phyloP scores from a whole-genome alignment of 2,113 vertebrate genomes.

The Microcebus griseorufus region DNA sequence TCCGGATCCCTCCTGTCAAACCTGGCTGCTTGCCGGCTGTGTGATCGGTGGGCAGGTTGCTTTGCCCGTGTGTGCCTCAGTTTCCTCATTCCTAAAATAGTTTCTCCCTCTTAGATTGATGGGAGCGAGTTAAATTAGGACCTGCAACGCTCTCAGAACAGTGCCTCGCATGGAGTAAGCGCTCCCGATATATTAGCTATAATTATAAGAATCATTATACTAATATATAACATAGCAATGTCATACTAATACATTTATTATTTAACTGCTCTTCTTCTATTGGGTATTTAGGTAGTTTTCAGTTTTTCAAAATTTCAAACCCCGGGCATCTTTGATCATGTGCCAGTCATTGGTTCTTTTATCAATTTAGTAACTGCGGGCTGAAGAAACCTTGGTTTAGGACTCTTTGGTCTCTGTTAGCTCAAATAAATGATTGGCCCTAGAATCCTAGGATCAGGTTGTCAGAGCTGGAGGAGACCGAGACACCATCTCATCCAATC shows the following conservation, averaged over 20 bases:
- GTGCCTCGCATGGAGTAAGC: not conserved
- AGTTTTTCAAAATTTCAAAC: not conserved
- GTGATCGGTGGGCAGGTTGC: not conserved
- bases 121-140: not conserved
- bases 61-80: not conserved
- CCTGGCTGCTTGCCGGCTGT: not conserved
- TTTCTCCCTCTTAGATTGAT: not conserved
- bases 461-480: not conserved
- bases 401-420: not conserved
- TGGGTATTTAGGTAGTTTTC: not conserved
- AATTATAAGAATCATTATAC: not conserved
- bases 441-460: not conserved
- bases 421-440: not conserved
- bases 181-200: not conserved
- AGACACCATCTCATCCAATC: not conserved
- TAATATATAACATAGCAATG: not conserved
- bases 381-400: not conserved
- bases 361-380: not conserved
- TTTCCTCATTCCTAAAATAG: not conserved
- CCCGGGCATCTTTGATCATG: not conserved
- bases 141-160: not conserved
- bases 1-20: fast-evolving
- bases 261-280: not conserved
- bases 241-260: not conserved
- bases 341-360: not conserved